A percentile compares a stretch with the other conserved stretches of the same genome.
phyloP scores from a whole-genome alignment of 2,797 vertebrate genomes.

The Gobionotothen gibberifrons region DNA sequence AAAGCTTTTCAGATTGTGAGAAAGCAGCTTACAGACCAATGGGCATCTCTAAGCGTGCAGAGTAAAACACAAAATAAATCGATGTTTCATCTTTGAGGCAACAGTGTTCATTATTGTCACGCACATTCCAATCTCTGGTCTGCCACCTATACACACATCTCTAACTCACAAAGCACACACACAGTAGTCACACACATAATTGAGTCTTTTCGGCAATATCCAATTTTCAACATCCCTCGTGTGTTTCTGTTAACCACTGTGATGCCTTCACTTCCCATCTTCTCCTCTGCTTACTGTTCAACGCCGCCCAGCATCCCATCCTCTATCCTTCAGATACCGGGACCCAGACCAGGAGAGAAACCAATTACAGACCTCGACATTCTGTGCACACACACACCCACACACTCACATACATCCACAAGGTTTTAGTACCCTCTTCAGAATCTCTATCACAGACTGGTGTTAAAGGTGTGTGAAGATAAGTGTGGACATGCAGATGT shows the following conservation, averaged over 20 bases:
- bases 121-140: neutral
- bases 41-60: slow-evolving; percentile 26
- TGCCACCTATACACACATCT: slow-evolving; percentile 6
- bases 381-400: neutral
- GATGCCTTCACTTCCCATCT: slow-evolving; percentile 29
- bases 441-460: slow-evolving; percentile 19
- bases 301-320: slow-evolving; percentile 15
- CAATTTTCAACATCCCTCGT: slow-evolving; percentile 45
- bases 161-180: slow-evolving; percentile 15
- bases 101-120: slow-evolving; percentile 27
- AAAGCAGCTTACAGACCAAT: slow-evolving; percentile 27
- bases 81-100: slow-evolving; percentile 24
- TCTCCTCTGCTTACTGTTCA: slow-evolving; percentile 27
- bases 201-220: slow-evolving; percentile 33
- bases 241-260: slow-evolving; percentile 24
- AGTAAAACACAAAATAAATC: slow-evolving; percentile 27
- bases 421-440: slow-evolving; percentile 15
- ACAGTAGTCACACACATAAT: slow-evolving; percentile 7
- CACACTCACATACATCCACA: neutral
- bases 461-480: slow-evolving; percentile 17
- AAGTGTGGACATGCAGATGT: slow-evolving; percentile 7
- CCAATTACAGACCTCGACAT: slow-evolving; percentile 53
- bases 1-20: slow-evolving; percentile 35
- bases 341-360: slow-evolving; percentile 51
- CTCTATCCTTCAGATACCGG: slow-evolving; percentile 36